These are phyloP conservation scores for Caenorhabditis plicata DNA, from an alignment of 2,888 invertebrate genomes.

Conservation along the genomic window DNA sequence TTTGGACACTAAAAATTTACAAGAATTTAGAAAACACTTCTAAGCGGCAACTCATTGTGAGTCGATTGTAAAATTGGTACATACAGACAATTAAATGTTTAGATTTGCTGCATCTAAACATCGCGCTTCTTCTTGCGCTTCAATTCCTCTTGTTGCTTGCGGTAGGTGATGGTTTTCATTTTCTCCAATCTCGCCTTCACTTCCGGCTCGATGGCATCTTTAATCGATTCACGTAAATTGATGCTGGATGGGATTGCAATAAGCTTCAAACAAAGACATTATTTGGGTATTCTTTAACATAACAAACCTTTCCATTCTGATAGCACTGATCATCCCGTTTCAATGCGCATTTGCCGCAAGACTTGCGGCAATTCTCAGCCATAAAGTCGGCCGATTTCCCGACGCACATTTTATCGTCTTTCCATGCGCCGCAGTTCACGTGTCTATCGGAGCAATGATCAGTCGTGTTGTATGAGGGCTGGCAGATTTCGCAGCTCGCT, in stretches of 20 bases:
- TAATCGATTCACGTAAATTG: slow-evolving; percentile 38
- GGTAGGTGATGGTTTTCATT: slow-evolving; percentile 9
- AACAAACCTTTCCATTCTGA: slow-evolving; percentile 39
- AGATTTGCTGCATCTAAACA: slow-evolving; percentile 5
- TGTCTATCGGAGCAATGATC: slow-evolving; percentile 60
- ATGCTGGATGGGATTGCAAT: slow-evolving; percentile 25
- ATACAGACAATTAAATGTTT: no score
- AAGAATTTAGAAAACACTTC: neutral
- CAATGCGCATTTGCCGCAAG: slow-evolving; percentile 52
- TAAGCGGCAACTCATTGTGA: neutral
- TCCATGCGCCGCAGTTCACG: slow-evolving; percentile 50
- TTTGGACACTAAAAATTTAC: neutral
- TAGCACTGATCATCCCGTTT: slow-evolving; percentile 34
- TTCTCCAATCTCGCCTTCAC: slow-evolving; percentile 30
- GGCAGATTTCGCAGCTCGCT: slow-evolving; percentile 54
- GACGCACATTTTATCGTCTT: slow-evolving; percentile 40
- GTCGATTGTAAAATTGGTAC: neutral
- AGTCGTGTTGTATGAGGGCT: slow-evolving; percentile 52
- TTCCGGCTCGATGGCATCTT: slow-evolving; percentile 40
- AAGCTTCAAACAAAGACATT: slow-evolving; percentile 10
- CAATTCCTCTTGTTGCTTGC: slow-evolving; percentile 11
- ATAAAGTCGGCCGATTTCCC: slow-evolving; percentile 53
- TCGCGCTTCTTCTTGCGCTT: slow-evolving; percentile 17
- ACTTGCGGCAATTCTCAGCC: slow-evolving; percentile 60
- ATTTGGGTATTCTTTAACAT: neutral